A percentile compares a stretch with the other conserved stretches of the same genome.
phyloP scores from a whole-genome alignment of 2,797 vertebrate species.

The Trachops cirrhosus region DNA sequence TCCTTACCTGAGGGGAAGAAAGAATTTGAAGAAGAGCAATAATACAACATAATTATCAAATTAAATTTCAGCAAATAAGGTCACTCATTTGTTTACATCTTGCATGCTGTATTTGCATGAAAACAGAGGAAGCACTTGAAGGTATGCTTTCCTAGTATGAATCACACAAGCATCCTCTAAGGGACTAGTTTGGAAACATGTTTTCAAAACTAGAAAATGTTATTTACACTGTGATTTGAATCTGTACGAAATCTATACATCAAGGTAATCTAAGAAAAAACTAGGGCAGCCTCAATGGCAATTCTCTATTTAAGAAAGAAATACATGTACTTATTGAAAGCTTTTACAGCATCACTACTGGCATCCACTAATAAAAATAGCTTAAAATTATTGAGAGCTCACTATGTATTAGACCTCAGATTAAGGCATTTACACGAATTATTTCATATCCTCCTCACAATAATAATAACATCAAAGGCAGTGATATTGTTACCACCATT shows the following conservation, averaged over 20 bases:
- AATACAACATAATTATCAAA: background rate
- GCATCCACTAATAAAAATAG: background rate
- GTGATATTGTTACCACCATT: background rate
- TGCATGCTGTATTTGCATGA: background rate
- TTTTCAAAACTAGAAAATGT: background rate
- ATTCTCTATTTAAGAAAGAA: background rate
- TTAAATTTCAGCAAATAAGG: background rate
- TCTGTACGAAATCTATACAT: background rate
- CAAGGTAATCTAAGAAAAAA: background rate
- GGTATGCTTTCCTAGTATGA: background rate
- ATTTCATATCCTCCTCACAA: background rate
- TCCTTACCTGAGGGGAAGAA: background rate
- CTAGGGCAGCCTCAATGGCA: background rate
- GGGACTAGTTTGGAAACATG: background rate
- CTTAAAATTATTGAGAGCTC: background rate
- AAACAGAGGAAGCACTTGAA: background rate
- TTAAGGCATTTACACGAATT: background rate
- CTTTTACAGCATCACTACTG: background rate
- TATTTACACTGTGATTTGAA: background rate
- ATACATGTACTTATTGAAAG: background rate
- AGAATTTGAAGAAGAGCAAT: background rate
- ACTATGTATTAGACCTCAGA: background rate
- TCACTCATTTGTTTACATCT: background rate
- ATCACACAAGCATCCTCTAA: background rate
- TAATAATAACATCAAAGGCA: background rate